Evolutionary conservation across 2,113 vertebrate genomes (phyloP).

Genomic region (Tetrao urogallus): DNA sequence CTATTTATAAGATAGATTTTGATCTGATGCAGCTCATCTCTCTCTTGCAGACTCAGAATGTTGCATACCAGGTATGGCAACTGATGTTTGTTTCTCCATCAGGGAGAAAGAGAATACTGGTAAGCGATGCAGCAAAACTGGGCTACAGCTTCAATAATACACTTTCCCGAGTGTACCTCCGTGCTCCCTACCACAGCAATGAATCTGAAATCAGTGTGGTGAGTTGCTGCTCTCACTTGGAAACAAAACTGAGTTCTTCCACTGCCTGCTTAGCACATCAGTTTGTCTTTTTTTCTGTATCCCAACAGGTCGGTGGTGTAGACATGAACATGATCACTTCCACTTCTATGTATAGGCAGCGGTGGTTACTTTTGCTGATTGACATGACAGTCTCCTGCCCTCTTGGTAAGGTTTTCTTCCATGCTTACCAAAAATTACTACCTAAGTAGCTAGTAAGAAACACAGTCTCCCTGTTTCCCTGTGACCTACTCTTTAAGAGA

Average conservation of each 20-base stretch:
- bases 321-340: constrained; percentile 84
- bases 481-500: neutral
- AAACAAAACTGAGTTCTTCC: neutral
- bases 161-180: constrained; percentile 50
- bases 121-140: constrained; percentile 57
- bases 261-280: neutral
- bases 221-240: neutral
- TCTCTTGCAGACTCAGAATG: constrained; percentile 61
- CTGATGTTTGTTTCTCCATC: constrained; percentile 70
- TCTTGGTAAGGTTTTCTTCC: constrained; percentile 55
- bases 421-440: neutral
- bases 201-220: constrained; percentile 32
- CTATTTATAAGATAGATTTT: neutral
- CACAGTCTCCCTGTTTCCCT: neutral
- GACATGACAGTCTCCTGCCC: constrained; percentile 79
- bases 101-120: constrained; percentile 53
- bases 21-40: neutral
- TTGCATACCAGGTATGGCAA: constrained; percentile 63
- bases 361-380: constrained; percentile 79
- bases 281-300: neutral
- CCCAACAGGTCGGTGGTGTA: constrained; percentile 81
- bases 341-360: constrained; percentile 80
- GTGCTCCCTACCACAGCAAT: constrained; percentile 48
- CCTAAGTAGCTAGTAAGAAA: neutral
- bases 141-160: constrained; percentile 70